A percentile compares a stretch with the other conserved stretches of the same genome.
These are phyloP conservation scores for Hyalella azteca DNA, from an alignment of 2,888 invertebrate genomes.

Conservation along the genomic window DNA sequence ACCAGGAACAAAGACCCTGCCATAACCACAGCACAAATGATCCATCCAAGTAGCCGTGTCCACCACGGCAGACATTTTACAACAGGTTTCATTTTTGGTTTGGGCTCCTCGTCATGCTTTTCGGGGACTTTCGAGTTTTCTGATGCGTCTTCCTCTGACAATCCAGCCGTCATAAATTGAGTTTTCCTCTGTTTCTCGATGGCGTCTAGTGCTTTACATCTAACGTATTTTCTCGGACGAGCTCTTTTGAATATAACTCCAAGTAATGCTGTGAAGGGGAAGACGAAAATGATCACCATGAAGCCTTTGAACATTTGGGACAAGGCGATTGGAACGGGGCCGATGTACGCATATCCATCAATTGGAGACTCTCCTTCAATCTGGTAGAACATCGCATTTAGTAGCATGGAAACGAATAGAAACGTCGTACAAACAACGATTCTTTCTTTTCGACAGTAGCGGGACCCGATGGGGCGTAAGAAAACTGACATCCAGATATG, in stretches of 20 bases:
- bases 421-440: conserved; percentile 65
- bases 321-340: conserved; percentile 38
- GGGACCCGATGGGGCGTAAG: conserved; percentile 64
- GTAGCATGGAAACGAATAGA: conserved; percentile 65
- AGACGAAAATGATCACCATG: conserved; percentile 64
- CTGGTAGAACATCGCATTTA: conserved; percentile 67
- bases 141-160: neutral
- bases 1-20: conserved; percentile 63
- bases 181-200: conserved; percentile 41
- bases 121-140: conserved; percentile 5
- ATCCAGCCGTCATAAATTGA: neutral
- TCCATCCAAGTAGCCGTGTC: conserved; percentile 63
- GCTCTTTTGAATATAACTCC: conserved; percentile 63
- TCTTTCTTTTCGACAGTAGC: conserved; percentile 66
- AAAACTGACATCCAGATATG: conserved; percentile 68
- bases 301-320: conserved; percentile 64
- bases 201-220: conserved; percentile 48
- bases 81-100: conserved; percentile 39
- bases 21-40: conserved; percentile 63
- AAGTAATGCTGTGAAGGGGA: conserved; percentile 40
- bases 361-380: conserved; percentile 59
- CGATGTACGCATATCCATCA: conserved; percentile 25
- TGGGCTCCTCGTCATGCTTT: neutral
- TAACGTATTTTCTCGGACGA: conserved; percentile 56
- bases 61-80: conserved; percentile 60